Conservation (phyloP, 2,888 invertebrate species). For the Therioaphis trifolii region DNA sequence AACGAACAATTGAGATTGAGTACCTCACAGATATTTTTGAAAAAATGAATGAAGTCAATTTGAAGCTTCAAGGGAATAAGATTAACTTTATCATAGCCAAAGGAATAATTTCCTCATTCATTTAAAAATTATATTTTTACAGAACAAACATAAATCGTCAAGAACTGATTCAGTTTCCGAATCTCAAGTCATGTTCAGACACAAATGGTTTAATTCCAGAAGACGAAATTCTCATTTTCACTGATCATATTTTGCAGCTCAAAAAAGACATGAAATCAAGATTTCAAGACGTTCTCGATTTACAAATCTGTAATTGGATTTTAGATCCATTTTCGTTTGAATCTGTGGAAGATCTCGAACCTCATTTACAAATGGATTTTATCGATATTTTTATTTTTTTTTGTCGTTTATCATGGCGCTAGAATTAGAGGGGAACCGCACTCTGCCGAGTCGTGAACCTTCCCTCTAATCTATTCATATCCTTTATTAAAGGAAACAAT, state of each 20-base stretch:
- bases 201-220: slow-evolving; percentile 46
- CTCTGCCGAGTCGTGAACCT: background rate
- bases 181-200: slow-evolving; percentile 47
- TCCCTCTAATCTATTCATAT: background rate
- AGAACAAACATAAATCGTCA: background rate
- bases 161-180: slow-evolving; percentile 39
- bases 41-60: slow-evolving; percentile 66
- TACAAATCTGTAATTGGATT: slow-evolving; percentile 44
- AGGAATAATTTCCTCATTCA: slow-evolving; percentile 40
- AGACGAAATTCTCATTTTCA: slow-evolving; percentile 51
- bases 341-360: slow-evolving; percentile 39
- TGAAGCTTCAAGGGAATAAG: slow-evolving; percentile 66
- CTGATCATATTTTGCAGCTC: slow-evolving; percentile 50
- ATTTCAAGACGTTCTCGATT: slow-evolving; percentile 45
- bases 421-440: background rate
- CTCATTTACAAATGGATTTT: slow-evolving; percentile 53
- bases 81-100: slow-evolving; percentile 58
- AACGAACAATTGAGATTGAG: slow-evolving; percentile 67
- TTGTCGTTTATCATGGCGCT: background rate
- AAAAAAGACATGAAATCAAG: slow-evolving; percentile 50
- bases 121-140: slow-evolving; percentile 42
- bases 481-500: background rate
- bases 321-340: slow-evolving; percentile 26
- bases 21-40: slow-evolving; percentile 67
- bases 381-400: slow-evolving; percentile 35